Base-by-base conservation (phyloP, 2,797 vertebrate species). In the Aldrovandia affinis region DNA sequence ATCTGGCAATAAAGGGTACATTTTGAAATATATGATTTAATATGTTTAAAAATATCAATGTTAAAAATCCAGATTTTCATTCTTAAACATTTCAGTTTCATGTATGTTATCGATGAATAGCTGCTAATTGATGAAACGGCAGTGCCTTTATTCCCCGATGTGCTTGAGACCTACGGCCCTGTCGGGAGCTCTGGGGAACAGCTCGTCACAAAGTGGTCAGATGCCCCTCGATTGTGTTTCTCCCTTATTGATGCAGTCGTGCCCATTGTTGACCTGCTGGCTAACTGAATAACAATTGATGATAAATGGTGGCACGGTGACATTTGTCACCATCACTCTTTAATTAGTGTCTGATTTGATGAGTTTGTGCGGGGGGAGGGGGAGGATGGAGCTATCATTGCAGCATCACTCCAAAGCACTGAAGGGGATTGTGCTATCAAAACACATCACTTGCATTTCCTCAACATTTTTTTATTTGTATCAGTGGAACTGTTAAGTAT, bases 231-330 rank as follows among this genome's bases (percentile, higher is more conserved):
- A 20, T 44, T 47, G 73, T 39, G 39, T 78, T 47, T 78, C 22
- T 42, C 15, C 73, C 73, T 44, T 47, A 42, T 55, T 77, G 50
- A 75, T 12, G 18, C 39, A 36, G 30, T 80, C 57, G n/a, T 75
- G 57, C 81, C 78, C 33, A 36, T 33, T 70, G 61, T 81, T 55
- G 47, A 25, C 50, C 52, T 25, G 83, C 52, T 20, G 78, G 52
- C 18, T 81, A 81, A 84, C 81, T 84, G 78, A 84, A 84, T 84
- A 61, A 61, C 52, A 85, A 81, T 85, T 47, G 80, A 57, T 85
- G 83, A 81, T 75, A 85, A 57, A 81, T 80, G 83, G 79, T 22
- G 36, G 25, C 65, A 30, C 12, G 68, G 63, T 81, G 83, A 59
- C 63, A 81, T 73, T 61, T 28, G 50, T 85, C 79, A 39, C 65